These are phyloP conservation scores for Mantis religiosa DNA, from an alignment of 2,888 invertebrate species.

Conservation along the genomic window DNA sequence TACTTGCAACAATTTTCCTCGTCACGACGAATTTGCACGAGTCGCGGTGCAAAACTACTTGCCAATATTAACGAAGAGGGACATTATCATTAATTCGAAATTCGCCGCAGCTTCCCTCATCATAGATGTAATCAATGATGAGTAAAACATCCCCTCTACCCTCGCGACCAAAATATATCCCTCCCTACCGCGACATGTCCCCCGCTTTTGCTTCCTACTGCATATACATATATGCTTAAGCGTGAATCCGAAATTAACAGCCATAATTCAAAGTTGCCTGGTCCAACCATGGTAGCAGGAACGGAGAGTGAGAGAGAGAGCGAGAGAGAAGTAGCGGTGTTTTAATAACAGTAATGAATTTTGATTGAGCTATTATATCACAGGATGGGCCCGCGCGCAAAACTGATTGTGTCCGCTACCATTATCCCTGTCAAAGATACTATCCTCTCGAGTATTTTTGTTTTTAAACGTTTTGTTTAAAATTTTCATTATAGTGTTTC, in stretches of 20 bases:
- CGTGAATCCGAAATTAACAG: slow-evolving; percentile 24
- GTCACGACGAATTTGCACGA: not conserved
- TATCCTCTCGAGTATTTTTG: not conserved
- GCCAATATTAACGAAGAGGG: not conserved
- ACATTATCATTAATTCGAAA: slow-evolving; percentile 14
- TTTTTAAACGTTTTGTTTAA: not conserved
- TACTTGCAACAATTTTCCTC: not conserved
- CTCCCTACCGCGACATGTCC: not conserved
- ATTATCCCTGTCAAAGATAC: slow-evolving; percentile 2
- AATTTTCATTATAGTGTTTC: not conserved
- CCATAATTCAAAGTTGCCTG: slow-evolving; percentile 22
- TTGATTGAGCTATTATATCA: slow-evolving; percentile 32
- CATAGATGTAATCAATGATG: slow-evolving; percentile 10
- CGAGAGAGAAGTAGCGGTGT: not conserved
- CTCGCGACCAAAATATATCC: not conserved
- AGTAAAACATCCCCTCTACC: slow-evolving; percentile 3
- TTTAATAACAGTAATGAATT: slow-evolving; percentile 31
- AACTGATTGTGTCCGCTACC: not conserved
- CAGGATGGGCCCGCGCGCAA: not conserved
- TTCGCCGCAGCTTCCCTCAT: not conserved
- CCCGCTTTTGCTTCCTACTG: not conserved
- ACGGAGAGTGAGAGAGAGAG: not conserved
- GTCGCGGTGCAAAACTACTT: not conserved
- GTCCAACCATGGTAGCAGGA: not conserved
- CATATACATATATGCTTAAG: slow-evolving; percentile 19